Base-by-base conservation (phyloP, 2,888 invertebrate species). In the Tetragonisca angustula region DNA sequence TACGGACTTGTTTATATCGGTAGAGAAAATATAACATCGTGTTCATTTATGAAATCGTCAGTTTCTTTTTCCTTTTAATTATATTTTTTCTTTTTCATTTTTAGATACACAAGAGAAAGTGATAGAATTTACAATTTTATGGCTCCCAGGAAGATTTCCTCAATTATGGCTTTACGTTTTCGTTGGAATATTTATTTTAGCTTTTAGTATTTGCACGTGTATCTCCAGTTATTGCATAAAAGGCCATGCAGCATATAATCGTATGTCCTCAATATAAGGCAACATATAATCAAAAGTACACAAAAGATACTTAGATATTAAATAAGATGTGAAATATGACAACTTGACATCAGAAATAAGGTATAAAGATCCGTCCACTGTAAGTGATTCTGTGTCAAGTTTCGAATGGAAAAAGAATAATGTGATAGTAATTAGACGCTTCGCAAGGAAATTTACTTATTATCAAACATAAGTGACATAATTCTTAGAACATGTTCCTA, bases 1-100 rank as follows among this genome's bases (percentile, higher is more conserved):
- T 98, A 97, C 94, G 98, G 98, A 56, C 97, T 97, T 86, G 97
- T 97, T 15, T 95, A 98, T 76, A 94, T 98, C 89, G 97, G 98
- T 97, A 95, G 95, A 73, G 17, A 36, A 78, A 70, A 49, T 69
- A 54, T 32, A 49, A 61, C 21, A 73, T 52, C 17, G 19, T 52
- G 27, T 21, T 61, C 54, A 6, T 49, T 61, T 59, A 59, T 15
- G 5, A 43, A 27, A 49, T 21, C 21, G 5, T n/a, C 17, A 56
- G 69, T 6, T 36, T 27, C 50, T 59, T 61, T 15, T 32, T 43
- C 19, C 19, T 32, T 69, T 65, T 59, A 43, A 61, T 73, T 5
- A 49, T 36, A 0, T 52, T 49, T 43, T 52, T 56, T 74, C 5
- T 54, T 65, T 17, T 62, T 6, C 90, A 89, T 88, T 96, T 96